Base-by-base conservation (phyloP, 30 jellyfish, hydroid and myxozoan genomes). In the Hydractinia symbiolongicarpus region DNA sequence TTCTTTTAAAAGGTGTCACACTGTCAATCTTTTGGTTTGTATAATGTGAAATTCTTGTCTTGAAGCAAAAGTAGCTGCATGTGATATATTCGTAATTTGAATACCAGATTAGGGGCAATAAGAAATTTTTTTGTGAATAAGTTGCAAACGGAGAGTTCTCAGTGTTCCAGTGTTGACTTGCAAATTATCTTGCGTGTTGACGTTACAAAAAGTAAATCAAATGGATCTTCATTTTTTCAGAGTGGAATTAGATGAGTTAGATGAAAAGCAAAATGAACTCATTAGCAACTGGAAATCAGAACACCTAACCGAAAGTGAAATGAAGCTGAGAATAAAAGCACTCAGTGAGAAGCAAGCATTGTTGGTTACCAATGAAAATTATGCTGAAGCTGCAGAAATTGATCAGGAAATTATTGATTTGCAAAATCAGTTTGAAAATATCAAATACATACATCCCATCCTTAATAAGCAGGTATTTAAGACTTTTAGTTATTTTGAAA, bases 351-450 rank as follows among this genome's bases (percentile, higher is more conserved):
- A 64, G 17, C 74, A 64, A 64, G 17, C 74, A 6, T 44, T 64
- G 7, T 51, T 64, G 74, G 74, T n/a, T 7, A 4, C 74, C 19
- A 44, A 51, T 64, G 74, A 64, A 64, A 51, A 64, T n/a, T 64
- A 64, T 13, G 74, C 52, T n/a, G 74, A 44, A 6, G 74, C 74
- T n/a, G 74, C 74, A n/a, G 74, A 64, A 6, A n/a, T 64, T 44
- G 74, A 64, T n/a, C 74, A 64, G 17, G 52, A 64, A 51, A 64
- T 64, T 6, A 9, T 1, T n/a, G 16, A 13, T 1, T 64, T 64
- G 74, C 19, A 64, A 7, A 51, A 64, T n/a, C 74, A 64, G 40
- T 51, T 64, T 64, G 74, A 64, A 64, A 64, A 64, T 64, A n/a
- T 64, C 74, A 64, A 64, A 51, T 64, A 6, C 40, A 44, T n/a